A percentile compares a stretch with the other conserved stretches of the same genome.
Evolutionary conservation across 2,113 vertebrate genomes (phyloP).

Genomic region (Mirounga angustirostris): DNA sequence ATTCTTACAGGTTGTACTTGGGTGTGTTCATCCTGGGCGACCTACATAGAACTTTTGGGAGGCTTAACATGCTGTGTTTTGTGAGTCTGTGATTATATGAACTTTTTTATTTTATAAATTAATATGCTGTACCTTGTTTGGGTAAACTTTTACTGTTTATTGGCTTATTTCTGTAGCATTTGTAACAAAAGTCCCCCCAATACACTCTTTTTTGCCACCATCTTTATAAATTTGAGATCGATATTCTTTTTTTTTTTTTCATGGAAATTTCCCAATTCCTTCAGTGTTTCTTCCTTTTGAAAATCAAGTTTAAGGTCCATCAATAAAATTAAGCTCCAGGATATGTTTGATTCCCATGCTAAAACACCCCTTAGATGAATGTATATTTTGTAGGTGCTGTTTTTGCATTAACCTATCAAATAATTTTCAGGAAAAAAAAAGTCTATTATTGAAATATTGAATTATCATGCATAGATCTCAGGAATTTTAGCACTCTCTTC

Average conservation of each 20-base stretch:
- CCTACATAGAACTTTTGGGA: not conserved
- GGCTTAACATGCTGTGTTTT: not conserved
- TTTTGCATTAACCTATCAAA: not conserved
- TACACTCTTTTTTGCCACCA: not conserved
- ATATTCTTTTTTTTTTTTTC: not conserved
- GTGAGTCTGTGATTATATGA: not conserved
- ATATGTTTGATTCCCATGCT: not conserved
- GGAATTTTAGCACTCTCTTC: not conserved
- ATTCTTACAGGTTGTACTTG: too few relatives aligned
- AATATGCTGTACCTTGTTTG: not conserved
- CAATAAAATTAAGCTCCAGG: not conserved
- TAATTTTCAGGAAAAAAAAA: not conserved
- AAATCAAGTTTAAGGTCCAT: not conserved
- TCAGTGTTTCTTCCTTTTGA: not conserved
- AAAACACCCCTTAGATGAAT: not conserved
- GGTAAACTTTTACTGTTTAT: not conserved
- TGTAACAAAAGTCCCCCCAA: not conserved
- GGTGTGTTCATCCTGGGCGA: not conserved
- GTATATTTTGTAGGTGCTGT: not conserved
- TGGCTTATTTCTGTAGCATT: not conserved
- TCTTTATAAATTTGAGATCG: not conserved
- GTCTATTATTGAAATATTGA: not conserved
- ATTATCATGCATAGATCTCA: not conserved
- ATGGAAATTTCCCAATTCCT: not conserved
- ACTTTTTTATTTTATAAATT: slow-evolving; percentile 18